phyloP scores from a whole-genome alignment of 2,888 invertebrate genomes.

The Chesias legatella region DNA sequence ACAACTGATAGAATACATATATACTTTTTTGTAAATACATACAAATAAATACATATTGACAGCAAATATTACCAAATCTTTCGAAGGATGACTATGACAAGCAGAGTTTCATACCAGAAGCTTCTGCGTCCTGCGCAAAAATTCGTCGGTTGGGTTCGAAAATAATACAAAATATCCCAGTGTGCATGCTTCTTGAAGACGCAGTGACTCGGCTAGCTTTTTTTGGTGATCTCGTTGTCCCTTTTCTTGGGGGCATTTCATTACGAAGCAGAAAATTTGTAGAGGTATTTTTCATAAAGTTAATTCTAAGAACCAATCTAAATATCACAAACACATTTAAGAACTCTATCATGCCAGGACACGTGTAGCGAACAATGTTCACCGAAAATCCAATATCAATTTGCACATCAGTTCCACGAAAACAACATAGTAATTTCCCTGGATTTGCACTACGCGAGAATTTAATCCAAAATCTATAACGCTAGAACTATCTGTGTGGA shows the following conservation, averaged over 20 bases:
- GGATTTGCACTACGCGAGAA: slow-evolving; percentile 51
- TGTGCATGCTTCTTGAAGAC: slow-evolving; percentile 18
- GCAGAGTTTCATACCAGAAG: too few relatives aligned
- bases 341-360: background rate
- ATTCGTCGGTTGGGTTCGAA: too few relatives aligned
- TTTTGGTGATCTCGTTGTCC: slow-evolving; percentile 21
- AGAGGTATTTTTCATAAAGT: background rate
- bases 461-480: slow-evolving; percentile 73
- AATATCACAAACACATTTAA: background rate
- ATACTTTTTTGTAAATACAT: too few relatives aligned
- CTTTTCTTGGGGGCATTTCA: slow-evolving; percentile 11
- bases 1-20: too few relatives aligned
- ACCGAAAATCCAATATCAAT: slow-evolving; percentile 16
- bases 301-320: background rate
- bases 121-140: too few relatives aligned
- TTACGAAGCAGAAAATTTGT: slow-evolving; percentile 3
- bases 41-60: too few relatives aligned
- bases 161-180: background rate
- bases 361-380: slow-evolving; percentile 5
- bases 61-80: too few relatives aligned
- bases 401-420: slow-evolving; percentile 16
- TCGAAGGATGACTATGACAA: too few relatives aligned
- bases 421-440: slow-evolving; percentile 39
- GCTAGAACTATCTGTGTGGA: slow-evolving; percentile 62
- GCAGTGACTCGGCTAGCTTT: slow-evolving; percentile 29